A percentile compares a stretch with the other conserved stretches of the same genome.
phyloP scores from a whole-genome alignment of 2,888 invertebrate species.

The Globia sparganii region DNA sequence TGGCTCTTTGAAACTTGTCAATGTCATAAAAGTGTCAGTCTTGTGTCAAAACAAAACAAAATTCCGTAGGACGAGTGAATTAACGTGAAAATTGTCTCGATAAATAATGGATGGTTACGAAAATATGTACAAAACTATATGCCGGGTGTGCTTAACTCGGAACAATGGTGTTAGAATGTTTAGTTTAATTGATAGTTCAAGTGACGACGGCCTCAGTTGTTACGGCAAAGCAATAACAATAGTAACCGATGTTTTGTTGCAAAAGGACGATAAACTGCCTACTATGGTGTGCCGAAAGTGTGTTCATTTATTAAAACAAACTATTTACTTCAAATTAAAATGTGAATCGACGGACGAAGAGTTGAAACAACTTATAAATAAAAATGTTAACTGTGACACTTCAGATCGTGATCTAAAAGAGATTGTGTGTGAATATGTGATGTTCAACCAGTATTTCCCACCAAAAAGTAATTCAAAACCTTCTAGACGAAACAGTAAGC shows the following conservation, averaged over 20 bases:
- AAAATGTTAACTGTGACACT: conserved; percentile 37
- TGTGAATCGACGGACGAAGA: conserved; percentile 79
- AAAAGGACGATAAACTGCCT: conserved; percentile 77
- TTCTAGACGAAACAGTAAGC: neutral
- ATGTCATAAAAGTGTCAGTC: conserved; percentile 35
- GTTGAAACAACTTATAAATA: conserved; percentile 66
- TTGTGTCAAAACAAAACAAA: conserved; percentile 29
- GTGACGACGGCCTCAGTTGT: conserved; percentile 74
- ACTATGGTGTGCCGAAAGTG: conserved; percentile 80
- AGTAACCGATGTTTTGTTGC: conserved; percentile 76
- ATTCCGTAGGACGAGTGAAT: neutral
- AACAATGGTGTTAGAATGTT: conserved; percentile 75
- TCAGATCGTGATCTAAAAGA: conserved; percentile 65
- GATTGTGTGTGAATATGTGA: conserved; percentile 73
- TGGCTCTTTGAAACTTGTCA: conserved; percentile 9
- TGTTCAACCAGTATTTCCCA: conserved; percentile 74
- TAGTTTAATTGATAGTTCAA: conserved; percentile 75
- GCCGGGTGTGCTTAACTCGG: conserved; percentile 80
- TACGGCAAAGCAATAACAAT: conserved; percentile 78
- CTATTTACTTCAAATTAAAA: conserved; percentile 80
- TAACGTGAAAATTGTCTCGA: neutral
- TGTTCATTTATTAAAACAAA: conserved; percentile 77
- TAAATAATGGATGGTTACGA: conserved; percentile 73
- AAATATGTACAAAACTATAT: conserved; percentile 77
- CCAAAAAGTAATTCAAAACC: conserved; percentile 28